Evolutionary conservation across 1,140 invertebrate species (phyloP), one percentile per base, ranked within the genome.

Genomic region (Catajapyx aquilonaris): DNA sequence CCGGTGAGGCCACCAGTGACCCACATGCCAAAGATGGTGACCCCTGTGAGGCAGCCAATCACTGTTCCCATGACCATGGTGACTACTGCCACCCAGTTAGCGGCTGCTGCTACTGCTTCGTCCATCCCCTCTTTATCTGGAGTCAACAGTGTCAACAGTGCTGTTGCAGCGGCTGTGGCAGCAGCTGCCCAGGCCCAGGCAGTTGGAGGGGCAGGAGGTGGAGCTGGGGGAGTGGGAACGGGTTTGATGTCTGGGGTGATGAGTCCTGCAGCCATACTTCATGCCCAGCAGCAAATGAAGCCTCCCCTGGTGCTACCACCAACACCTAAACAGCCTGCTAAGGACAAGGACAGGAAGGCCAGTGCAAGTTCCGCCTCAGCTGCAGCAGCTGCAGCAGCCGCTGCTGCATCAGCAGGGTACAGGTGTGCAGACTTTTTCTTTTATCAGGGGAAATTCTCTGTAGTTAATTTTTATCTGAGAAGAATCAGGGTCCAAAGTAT

Each of bases 271-370:
- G n/a, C 19, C 23, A 20, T 25, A n/a, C n/a, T n/a, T n/a, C n/a
- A n/a, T n/a, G n/a, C n/a, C n/a, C n/a, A n/a, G n/a, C 31, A 20
- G 11, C 37, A 34, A 5, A 23, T 20, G 11, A 43, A 32, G 13
- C 32, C 16, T 31, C 4, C 21, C n/a, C 37, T 47, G 44, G 46
- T 52, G 43, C 55, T 55, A 46, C 51, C 54, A 32, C 44, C 48
- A n/a, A 40, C 50, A 28, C 46, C 48, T 23, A 54, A 49, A 39
- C 57, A 59, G 25, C 49, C 58, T 38, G 45, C 57, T 25, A 71
- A 70, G 52, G 69, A 71, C 25, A 71, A 72, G 54, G 69, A 73
- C 40, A 73, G 73, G 51, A 71, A 69, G 46, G 36, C 45, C 30
- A 38, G 38, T 16, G 19, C 35, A 28, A 42, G 38, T 15, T n/a